These are phyloP conservation scores for Graptemys geographica DNA, from an alignment of 2,797 vertebrate genomes.

Conservation along the genomic window DNA sequence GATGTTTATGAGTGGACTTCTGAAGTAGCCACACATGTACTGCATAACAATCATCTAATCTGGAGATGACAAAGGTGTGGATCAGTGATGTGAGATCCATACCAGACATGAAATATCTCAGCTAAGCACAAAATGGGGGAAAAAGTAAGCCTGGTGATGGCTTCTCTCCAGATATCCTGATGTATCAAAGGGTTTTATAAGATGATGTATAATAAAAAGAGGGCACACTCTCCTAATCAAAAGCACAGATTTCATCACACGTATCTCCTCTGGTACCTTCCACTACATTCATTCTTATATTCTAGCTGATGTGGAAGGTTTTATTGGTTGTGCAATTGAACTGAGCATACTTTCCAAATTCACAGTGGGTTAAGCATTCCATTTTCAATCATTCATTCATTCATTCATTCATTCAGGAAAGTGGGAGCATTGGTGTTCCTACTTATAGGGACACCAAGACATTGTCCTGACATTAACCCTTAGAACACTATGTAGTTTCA, in stretches of 20 bases:
- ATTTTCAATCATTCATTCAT: background rate
- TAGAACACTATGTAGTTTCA: background rate
- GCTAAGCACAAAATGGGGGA: rapidly evolving
- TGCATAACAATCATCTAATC: background rate
- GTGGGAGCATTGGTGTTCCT: rapidly evolving
- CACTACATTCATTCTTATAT: background rate
- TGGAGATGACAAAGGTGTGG: background rate
- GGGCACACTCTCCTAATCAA: background rate
- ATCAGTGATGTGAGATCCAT: background rate
- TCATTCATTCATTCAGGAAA: background rate
- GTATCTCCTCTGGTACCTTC: background rate
- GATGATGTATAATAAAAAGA: background rate
- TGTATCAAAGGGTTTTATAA: background rate
- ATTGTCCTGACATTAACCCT: background rate
- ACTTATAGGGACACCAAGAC: background rate
- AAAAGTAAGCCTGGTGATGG: background rate
- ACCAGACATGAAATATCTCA: background rate
- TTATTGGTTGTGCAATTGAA: background rate
- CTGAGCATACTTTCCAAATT: background rate
- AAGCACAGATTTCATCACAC: background rate
- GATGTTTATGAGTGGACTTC: background rate
- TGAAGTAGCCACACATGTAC: background rate
- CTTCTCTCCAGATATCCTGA: background rate
- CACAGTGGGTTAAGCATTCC: background rate
- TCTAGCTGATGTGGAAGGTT: background rate